Conservation (phyloP, 2,888 invertebrate species). For the Polymixis lichenea region DNA sequence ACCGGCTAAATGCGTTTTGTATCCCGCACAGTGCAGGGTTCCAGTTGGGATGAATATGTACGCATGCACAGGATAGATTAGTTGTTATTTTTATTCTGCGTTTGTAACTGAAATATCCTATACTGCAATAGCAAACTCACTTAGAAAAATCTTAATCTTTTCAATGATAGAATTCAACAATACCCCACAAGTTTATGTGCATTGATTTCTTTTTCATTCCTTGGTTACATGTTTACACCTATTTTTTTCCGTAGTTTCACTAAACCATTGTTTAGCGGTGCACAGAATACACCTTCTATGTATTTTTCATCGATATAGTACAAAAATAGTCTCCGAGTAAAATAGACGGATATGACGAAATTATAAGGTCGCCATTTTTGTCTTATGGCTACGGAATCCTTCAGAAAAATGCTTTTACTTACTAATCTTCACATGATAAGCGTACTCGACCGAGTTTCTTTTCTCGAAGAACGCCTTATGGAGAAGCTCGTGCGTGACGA, state of each 20-base stretch:
- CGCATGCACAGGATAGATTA: neutral
- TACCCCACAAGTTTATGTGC: neutral
- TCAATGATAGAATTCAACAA: too few relatives aligned
- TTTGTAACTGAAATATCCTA: neutral
- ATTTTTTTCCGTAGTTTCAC: neutral
- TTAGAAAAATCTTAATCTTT: neutral
- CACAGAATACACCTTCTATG: neutral
- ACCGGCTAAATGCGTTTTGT: too few relatives aligned
- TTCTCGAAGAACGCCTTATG: constrained; percentile 72
- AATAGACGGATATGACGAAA: neutral
- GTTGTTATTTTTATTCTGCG: neutral
- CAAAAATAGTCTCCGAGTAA: neutral
- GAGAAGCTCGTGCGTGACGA: constrained; percentile 74
- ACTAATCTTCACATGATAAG: constrained; percentile 79
- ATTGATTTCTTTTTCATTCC: neutral
- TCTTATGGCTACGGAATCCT: neutral
- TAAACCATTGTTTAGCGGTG: neutral
- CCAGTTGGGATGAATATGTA: neutral
- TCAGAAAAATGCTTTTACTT: constrained; percentile 64
- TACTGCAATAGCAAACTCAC: neutral
- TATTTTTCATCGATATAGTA: neutral
- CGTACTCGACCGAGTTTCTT: constrained; percentile 69
- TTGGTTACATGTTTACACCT: neutral
- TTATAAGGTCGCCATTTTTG: neutral
- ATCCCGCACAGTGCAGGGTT: neutral